Conservation (phyloP, 2,888 invertebrate species). For the Cremastinae sp. region DNA sequence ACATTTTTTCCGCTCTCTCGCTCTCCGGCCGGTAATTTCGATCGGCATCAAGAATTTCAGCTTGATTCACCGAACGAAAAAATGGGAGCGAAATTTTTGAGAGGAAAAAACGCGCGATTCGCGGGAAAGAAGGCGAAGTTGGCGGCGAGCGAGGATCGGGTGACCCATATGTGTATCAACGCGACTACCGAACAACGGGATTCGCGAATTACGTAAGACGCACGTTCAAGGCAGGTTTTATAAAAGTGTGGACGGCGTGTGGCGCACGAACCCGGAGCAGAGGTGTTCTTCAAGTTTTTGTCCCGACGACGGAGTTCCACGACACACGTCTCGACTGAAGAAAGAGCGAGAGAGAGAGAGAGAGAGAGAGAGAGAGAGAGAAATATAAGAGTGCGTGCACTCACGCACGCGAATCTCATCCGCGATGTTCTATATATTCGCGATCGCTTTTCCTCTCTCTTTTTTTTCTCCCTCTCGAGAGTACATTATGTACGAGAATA, state of each 20-base stretch:
- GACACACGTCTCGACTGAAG: slow-evolving; percentile 29
- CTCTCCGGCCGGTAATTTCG: slow-evolving; percentile 32
- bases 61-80: not conserved
- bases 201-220: slow-evolving; percentile 68
- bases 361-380: slow-evolving; percentile 31
- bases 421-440: slow-evolving; percentile 40
- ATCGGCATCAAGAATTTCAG: not conserved
- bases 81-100: no score
- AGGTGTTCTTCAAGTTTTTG: slow-evolving; percentile 68
- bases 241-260: slow-evolving; percentile 12
- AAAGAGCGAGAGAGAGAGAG: not conserved
- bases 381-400: slow-evolving; percentile 27
- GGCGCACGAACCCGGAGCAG: slow-evolving; percentile 64
- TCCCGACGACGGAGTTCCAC: slow-evolving; percentile 59
- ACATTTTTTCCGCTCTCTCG: slow-evolving; percentile 17
- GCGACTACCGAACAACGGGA: slow-evolving; percentile 70
- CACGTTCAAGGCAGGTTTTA: slow-evolving; percentile 20
- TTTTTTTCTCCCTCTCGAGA: slow-evolving; percentile 3
- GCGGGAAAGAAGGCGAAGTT: not conserved
- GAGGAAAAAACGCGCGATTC: not conserved
- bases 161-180: no score
- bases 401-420: slow-evolving; percentile 31
- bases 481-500: slow-evolving; percentile 35
- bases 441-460: slow-evolving; percentile 16
- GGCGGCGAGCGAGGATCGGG: not conserved